A percentile compares a stretch with the other conserved stretches of the same genome.
phyloP scores from a whole-genome alignment of 2,113 vertebrate genomes.

The Poicephalus gulielmi region DNA sequence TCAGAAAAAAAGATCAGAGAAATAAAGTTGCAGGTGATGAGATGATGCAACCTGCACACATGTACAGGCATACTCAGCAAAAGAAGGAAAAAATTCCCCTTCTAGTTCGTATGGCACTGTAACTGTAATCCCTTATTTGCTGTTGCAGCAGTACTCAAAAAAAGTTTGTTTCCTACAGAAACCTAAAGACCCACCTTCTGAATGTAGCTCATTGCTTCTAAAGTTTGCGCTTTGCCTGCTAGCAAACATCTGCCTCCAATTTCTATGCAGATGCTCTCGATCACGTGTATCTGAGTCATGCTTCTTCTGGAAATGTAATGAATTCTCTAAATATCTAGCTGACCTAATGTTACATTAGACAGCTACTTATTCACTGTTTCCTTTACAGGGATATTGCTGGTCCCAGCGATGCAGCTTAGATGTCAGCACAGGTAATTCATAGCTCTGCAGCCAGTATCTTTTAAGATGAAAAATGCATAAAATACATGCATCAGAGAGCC shows the following conservation, averaged over 20 bases:
- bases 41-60: background rate
- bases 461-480: background rate
- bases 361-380: background rate
- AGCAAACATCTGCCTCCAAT: slow-evolving; percentile 3
- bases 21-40: background rate
- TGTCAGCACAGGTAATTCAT: background rate
- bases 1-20: background rate
- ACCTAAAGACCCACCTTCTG: background rate
- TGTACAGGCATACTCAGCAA: background rate
- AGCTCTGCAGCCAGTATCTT: background rate
- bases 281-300: background rate
- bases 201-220: background rate
- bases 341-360: background rate
- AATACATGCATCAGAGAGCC: background rate
- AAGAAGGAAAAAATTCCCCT: background rate
- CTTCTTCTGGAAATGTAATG: background rate
- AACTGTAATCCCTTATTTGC: background rate
- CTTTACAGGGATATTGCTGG: background rate
- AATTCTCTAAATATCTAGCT: background rate
- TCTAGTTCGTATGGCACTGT: background rate
- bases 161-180: background rate
- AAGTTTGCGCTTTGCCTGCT: background rate
- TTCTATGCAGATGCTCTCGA: background rate
- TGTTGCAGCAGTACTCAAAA: background rate
- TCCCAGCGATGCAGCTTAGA: background rate